These are phyloP conservation scores for Glossosoma conforme DNA, from an alignment of 1,140 invertebrate genomes.

Conservation along the genomic window DNA sequence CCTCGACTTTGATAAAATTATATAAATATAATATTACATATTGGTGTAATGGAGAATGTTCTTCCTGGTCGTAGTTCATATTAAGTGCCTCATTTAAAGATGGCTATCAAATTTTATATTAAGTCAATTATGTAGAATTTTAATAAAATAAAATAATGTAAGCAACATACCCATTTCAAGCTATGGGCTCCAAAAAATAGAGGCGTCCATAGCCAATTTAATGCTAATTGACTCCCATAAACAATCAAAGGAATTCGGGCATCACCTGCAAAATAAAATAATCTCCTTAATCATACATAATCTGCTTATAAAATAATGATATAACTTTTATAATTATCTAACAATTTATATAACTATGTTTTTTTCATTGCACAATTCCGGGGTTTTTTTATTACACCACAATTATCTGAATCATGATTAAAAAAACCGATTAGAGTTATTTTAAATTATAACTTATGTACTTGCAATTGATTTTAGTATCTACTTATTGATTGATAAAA, in stretches of 20 bases:
- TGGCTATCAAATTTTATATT: too few relatives aligned
- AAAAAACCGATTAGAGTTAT: neutral
- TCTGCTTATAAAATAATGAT: too few relatives aligned
- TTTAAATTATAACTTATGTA: neutral
- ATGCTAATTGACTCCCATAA: constrained; percentile 68
- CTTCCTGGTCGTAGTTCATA: neutral
- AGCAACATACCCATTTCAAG: constrained; percentile 62
- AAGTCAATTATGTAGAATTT: neutral
- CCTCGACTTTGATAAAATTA: too few relatives aligned
- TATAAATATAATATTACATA: neutral
- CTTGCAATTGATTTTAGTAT: neutral
- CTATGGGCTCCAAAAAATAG: constrained; percentile 75
- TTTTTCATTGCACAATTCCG: neutral
- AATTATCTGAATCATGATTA: neutral
- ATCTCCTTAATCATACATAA: neutral
- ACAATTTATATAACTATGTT: neutral
- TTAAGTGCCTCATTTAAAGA: too few relatives aligned
- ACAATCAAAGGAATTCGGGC: constrained; percentile 62
- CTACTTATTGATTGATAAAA: neutral
- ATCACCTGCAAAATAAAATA: constrained; percentile 32
- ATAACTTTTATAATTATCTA: neutral
- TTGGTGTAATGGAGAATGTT: neutral
- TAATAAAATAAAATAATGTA: neutral
- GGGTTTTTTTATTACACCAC: neutral
- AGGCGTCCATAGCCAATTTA: constrained; percentile 84